phyloP scores from a whole-genome alignment of 2,888 invertebrate genomes.

The Drosophila mettleri region DNA sequence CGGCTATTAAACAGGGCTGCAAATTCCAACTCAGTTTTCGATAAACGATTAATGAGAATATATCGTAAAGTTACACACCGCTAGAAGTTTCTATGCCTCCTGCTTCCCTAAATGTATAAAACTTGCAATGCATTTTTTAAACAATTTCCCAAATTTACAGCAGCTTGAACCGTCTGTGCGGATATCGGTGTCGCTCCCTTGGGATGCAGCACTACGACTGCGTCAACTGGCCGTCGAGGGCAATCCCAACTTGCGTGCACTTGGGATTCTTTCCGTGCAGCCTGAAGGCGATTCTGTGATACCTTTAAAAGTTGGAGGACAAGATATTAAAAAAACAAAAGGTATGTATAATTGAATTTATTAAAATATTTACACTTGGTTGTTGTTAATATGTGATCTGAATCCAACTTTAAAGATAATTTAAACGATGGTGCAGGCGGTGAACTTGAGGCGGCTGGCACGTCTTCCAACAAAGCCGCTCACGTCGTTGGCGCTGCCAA shows the following conservation, averaged over 20 bases:
- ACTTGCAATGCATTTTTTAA: conserved; percentile 32
- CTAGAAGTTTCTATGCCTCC: conserved; percentile 38
- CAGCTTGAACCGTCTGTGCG: conserved; percentile 96
- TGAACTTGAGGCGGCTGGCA: conserved; percentile 78
- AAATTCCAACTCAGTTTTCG: conserved; percentile 25
- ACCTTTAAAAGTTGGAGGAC: conserved; percentile 89
- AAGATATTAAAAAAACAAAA: conserved; percentile 87
- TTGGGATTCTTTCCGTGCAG: conserved; percentile 98
- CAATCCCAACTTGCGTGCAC: conserved; percentile 93
- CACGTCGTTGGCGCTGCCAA: conserved; percentile 41
- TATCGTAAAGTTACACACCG: conserved; percentile 36
- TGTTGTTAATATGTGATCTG: neutral
- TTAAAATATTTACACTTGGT: neutral
- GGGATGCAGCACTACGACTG: conserved; percentile 96
- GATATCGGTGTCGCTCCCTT: conserved; percentile 98
- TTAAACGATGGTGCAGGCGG: conserved; percentile 67
- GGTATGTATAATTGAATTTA: conserved; percentile 47
- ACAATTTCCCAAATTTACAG: conserved; percentile 49
- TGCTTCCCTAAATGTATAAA: conserved; percentile 39
- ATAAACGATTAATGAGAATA: conserved; percentile 37
- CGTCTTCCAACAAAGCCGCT: conserved; percentile 68
- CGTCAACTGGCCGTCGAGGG: conserved; percentile 96
- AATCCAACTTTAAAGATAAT: conserved; percentile 63
- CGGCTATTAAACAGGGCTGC: conserved; percentile 43
- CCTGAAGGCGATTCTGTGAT: conserved; percentile 95